Conservation (phyloP, 30 jellyfish, hydroid and myxozoan genomes). For the Rhopilema esculentum region DNA sequence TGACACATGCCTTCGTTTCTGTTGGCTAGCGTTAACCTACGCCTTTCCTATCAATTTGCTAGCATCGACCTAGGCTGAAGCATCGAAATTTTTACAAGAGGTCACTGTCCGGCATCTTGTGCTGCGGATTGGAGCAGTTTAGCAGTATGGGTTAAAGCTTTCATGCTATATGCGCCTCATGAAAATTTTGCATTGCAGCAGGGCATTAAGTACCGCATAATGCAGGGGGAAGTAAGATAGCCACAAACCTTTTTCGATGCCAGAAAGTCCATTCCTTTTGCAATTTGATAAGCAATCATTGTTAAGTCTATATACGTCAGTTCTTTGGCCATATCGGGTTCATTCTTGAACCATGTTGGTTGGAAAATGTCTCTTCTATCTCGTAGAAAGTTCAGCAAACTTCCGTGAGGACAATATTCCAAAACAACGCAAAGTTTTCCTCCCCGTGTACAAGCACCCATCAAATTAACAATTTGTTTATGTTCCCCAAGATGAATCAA, state of each 20-base stretch:
- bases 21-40: no score
- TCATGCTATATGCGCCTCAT: no score
- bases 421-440: conserved; percentile 88
- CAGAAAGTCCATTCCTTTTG: conserved; percentile 94
- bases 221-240: no score
- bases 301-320: conserved; percentile 80
- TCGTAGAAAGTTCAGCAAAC: conserved; percentile 83
- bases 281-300: conserved; percentile 85
- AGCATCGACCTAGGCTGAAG: no score
- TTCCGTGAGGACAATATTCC: conserved; percentile 96
- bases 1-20: no score
- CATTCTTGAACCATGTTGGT: conserved; percentile 83
- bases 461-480: conserved; percentile 89
- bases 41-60: no score
- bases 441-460: conserved; percentile 96
- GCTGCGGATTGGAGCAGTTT: no score
- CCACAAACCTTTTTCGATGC: conserved; percentile 93
- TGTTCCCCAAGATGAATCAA: conserved; percentile 96
- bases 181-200: no score
- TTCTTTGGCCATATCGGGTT: conserved; percentile 80
- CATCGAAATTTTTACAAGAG: no score
- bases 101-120: no score
- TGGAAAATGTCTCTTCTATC: conserved; percentile 76
- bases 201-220: no score
- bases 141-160: no score